Conservation (phyloP, 2,797 vertebrate species). For the Cuculus canorus region DNA sequence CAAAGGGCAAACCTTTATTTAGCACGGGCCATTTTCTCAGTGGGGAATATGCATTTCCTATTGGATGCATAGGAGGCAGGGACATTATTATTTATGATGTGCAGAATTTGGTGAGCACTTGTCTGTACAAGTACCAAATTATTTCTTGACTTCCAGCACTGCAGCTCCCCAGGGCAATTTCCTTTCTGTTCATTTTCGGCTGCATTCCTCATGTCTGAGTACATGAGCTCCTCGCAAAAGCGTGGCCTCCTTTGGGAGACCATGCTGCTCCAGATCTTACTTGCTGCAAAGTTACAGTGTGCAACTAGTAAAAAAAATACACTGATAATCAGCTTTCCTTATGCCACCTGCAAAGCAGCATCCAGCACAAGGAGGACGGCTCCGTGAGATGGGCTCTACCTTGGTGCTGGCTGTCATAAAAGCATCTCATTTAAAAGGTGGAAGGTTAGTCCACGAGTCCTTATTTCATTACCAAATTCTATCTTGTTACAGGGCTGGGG, state of each 20-base stretch:
- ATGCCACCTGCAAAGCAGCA: neutral
- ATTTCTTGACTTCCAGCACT: neutral
- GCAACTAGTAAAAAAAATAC: neutral
- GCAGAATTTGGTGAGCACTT: neutral
- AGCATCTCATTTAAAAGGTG: neutral
- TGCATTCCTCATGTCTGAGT: fast-evolving
- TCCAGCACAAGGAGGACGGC: neutral
- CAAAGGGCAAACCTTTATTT: slow-evolving; percentile 36
- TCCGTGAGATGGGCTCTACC: neutral
- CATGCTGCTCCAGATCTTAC: neutral
- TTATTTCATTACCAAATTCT: neutral
- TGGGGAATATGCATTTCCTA: neutral
- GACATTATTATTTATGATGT: neutral
- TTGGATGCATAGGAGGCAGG: neutral
- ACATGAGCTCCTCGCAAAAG: neutral
- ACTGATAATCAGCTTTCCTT: neutral
- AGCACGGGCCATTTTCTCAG: neutral
- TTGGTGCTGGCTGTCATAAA: neutral
- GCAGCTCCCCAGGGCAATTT: neutral
- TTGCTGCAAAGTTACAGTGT: neutral
- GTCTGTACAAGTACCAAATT: neutral
- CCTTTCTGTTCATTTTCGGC: neutral
- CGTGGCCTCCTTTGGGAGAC: neutral
- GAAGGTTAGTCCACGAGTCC: neutral
- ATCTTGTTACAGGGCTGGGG: neutral